Conservation (phyloP, 2,888 invertebrate genomes). For the Anorthoa munda region DNA sequence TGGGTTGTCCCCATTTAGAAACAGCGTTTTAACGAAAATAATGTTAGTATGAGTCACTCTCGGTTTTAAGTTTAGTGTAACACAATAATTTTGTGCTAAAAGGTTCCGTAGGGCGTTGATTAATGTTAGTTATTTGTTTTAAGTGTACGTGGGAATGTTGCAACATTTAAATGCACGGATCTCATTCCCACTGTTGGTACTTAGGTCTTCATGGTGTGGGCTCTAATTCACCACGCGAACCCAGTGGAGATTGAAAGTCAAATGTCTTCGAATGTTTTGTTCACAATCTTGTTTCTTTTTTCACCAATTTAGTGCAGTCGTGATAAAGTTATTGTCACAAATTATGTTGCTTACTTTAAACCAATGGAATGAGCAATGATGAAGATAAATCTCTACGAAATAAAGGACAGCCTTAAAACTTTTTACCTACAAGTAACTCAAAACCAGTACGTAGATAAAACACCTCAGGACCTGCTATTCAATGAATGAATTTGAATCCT, state of each 20-base stretch:
- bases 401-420: no score
- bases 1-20: slow-evolving; percentile 51
- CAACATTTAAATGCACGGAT: slow-evolving; percentile 21
- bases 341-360: not conserved
- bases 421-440: no score
- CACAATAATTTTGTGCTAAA: slow-evolving; percentile 40
- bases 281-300: not conserved
- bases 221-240: not conserved
- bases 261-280: not conserved
- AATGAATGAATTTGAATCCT: no score
- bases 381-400: no score
- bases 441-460: no score
- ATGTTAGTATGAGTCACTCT: slow-evolving; percentile 68
- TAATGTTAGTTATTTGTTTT: slow-evolving; percentile 43
- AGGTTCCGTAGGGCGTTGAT: slow-evolving; percentile 49
- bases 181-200: no score
- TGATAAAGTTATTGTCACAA: not conserved
- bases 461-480: no score
- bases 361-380: no score
- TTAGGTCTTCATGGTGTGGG: not conserved
- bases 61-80: slow-evolving; percentile 53
- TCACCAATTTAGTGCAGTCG: not conserved
- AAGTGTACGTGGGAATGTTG: slow-evolving; percentile 26
- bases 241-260: not conserved
- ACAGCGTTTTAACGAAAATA: slow-evolving; percentile 37